phyloP scores from a whole-genome alignment of 2,888 invertebrate species.

The Conchocele bisecta region DNA sequence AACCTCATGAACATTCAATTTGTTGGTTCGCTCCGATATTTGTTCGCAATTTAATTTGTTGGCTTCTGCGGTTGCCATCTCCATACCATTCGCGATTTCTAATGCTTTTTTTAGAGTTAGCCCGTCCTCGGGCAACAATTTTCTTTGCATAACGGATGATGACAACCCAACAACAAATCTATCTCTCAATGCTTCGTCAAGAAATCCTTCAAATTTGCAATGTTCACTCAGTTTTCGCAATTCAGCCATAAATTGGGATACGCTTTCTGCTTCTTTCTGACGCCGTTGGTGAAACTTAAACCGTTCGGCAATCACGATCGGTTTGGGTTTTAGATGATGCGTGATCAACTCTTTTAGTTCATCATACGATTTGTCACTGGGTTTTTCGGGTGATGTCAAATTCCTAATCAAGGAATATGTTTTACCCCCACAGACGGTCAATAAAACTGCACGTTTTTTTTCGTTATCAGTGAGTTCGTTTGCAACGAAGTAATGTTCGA shows the following conservation, averaged over 20 bases:
- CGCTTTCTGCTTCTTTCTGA: slow-evolving; percentile 20
- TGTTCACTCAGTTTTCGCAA: slow-evolving; percentile 22
- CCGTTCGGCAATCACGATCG: slow-evolving; percentile 25
- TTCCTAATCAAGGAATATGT: slow-evolving; percentile 15
- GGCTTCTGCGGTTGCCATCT: slow-evolving; percentile 15
- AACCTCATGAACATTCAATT: no score
- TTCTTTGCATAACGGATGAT: slow-evolving; percentile 23
- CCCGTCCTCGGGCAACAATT: slow-evolving; percentile 25
- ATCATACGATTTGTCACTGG: slow-evolving; percentile 21
- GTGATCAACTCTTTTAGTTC: slow-evolving; percentile 8
- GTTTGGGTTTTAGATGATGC: slow-evolving; percentile 25
- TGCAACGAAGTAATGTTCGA: slow-evolving; percentile 39
- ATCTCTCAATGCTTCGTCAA: slow-evolving; percentile 32
- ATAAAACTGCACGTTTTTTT: slow-evolving; percentile 27
- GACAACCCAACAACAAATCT: slow-evolving; percentile 39
- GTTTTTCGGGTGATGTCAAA: slow-evolving; percentile 31
- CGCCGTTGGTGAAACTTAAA: slow-evolving; percentile 38
- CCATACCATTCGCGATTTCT: slow-evolving; percentile 19
- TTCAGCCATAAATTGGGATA: slow-evolving; percentile 18
- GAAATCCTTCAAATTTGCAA: slow-evolving; percentile 34
- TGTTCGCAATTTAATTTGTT: not conserved
- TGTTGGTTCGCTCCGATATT: no score
- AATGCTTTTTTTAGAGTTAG: slow-evolving; percentile 24
- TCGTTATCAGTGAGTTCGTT: slow-evolving; percentile 2
- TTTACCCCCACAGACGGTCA: slow-evolving; percentile 29